A percentile compares a stretch with the other conserved stretches of the same genome.
Conservation (phyloP, 1,140 invertebrate genomes). For the Drosophila paulistorum region DNA sequence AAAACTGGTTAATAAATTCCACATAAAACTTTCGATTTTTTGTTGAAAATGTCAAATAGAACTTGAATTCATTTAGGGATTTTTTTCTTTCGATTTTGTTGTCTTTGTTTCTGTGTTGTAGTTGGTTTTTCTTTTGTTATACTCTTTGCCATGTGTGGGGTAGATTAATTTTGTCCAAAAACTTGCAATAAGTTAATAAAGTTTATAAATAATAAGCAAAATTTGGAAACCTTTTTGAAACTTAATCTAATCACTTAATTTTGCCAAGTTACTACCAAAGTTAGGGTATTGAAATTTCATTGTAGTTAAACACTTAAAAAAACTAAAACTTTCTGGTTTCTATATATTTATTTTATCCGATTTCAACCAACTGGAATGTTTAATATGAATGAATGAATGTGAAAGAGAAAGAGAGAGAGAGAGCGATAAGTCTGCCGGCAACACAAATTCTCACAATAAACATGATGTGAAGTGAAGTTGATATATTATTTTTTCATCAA, state of each 20-base stretch:
- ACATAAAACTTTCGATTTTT: slow-evolving; percentile 45
- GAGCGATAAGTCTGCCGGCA: slow-evolving; percentile 6
- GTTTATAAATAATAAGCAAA: no score
- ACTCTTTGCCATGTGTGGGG: neutral
- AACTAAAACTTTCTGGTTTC: neutral
- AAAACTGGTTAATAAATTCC: slow-evolving; percentile 21
- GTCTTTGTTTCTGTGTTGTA: slow-evolving; percentile 30
- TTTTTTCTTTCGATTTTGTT: slow-evolving; percentile 1
- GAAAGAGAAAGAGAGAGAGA: slow-evolving; percentile 5
- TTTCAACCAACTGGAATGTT: slow-evolving; percentile 42
- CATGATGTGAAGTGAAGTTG: slow-evolving; percentile 5
- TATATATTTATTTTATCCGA: slow-evolving; percentile 33
- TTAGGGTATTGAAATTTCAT: neutral
- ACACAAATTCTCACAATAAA: slow-evolving; percentile 10
- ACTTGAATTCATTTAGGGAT: slow-evolving; percentile 47
- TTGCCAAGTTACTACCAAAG: no score
- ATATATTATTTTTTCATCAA: slow-evolving; percentile 11
- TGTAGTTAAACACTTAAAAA: neutral
- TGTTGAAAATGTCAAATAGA: slow-evolving; percentile 58
- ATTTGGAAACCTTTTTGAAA: no score
- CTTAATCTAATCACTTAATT: no score
- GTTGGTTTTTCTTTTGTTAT: slow-evolving; percentile 29
- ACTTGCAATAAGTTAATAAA: no score
- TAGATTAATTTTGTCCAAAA: neutral
- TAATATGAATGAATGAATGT: slow-evolving; percentile 30